phyloP scores from a whole-genome alignment of 1,140 invertebrate species.

The Drosophila kikkawai region DNA sequence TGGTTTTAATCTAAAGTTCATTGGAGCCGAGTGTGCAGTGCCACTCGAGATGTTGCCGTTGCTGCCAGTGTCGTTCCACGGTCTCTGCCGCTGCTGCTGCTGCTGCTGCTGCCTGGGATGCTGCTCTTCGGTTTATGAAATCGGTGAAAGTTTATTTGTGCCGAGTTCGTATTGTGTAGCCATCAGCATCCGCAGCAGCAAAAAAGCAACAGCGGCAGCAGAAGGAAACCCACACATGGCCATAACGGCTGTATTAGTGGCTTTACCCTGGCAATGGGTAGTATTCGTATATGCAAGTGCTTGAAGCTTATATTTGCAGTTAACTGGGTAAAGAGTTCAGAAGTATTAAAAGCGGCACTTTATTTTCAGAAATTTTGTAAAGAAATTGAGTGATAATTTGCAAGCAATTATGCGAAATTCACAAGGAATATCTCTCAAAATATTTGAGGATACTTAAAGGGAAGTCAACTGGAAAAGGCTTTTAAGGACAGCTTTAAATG shows the following conservation, averaged over 20 bases:
- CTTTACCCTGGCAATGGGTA: conserved; percentile 23
- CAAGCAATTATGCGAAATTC: background rate
- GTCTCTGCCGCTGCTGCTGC: conserved; percentile 16
- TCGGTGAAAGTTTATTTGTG: conserved; percentile 77
- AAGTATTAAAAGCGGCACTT: background rate
- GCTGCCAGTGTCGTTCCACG: background rate
- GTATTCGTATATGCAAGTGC: background rate
- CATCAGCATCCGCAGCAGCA: conserved; percentile 49
- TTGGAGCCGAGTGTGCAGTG: conserved; percentile 34
- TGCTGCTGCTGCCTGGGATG: conserved; percentile 30
- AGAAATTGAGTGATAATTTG: background rate
- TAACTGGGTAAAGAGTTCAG: background rate
- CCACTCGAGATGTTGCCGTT: conserved; percentile 29
- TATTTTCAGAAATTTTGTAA: background rate
- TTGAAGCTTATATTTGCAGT: background rate
- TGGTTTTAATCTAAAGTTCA: conserved; percentile 35
- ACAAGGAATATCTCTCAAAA: background rate
- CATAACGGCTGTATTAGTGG: conserved; percentile 24
- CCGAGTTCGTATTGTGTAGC: conserved; percentile 66
- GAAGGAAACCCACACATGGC: conserved; percentile 56
- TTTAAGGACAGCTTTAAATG: no score
- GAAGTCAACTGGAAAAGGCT: background rate
- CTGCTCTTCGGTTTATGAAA: conserved; percentile 69
- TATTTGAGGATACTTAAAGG: background rate
- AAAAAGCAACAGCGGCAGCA: conserved; percentile 23